phyloP scores from a whole-genome alignment of 2,797 vertebrate genomes.

The Hippoglossus hippoglossus region DNA sequence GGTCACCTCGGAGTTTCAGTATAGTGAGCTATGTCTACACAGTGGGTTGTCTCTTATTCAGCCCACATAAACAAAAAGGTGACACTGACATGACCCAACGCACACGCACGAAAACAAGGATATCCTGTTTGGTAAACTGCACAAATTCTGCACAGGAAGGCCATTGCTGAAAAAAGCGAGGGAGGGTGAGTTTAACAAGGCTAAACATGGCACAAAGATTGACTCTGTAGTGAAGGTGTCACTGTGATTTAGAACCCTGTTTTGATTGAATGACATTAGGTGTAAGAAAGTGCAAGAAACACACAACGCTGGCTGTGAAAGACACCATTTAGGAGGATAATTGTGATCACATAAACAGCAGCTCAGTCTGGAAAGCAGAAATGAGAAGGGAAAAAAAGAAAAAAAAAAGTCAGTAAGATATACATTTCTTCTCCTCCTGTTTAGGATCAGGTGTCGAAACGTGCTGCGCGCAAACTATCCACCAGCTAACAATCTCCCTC shows the following conservation, averaged over 20 bases:
- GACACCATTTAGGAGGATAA: conserved; percentile 35
- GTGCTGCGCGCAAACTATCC: conserved; percentile 25
- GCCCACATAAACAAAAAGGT: conserved; percentile 19
- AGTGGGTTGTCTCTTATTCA: conserved; percentile 13
- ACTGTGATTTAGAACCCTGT: conserved; percentile 32
- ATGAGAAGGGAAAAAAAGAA: not conserved
- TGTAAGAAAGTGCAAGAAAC: conserved; percentile 27
- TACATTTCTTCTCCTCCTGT: not conserved
- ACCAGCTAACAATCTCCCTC: conserved; percentile 23
- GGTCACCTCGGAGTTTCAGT: conserved; percentile 15
- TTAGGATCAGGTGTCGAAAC: conserved; percentile 21
- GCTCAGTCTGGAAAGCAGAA: not conserved
- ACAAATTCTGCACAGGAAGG: conserved; percentile 63
- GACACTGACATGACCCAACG: conserved; percentile 27
- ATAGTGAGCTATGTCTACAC: conserved; percentile 18
- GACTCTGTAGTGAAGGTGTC: conserved; percentile 27
- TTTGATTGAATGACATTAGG: conserved; percentile 17
- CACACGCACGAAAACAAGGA: conserved; percentile 24
- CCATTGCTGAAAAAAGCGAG: conserved; percentile 1
- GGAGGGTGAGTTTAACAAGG: conserved; percentile 23
- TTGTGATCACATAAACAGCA: conserved; percentile 4
- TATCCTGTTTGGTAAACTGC: conserved; percentile 73
- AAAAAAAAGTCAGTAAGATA: not conserved
- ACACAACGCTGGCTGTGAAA: conserved; percentile 5
- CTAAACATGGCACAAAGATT: conserved; percentile 35